phyloP scores from a whole-genome alignment of 2,797 vertebrate genomes.

The Podarcis siculus region DNA sequence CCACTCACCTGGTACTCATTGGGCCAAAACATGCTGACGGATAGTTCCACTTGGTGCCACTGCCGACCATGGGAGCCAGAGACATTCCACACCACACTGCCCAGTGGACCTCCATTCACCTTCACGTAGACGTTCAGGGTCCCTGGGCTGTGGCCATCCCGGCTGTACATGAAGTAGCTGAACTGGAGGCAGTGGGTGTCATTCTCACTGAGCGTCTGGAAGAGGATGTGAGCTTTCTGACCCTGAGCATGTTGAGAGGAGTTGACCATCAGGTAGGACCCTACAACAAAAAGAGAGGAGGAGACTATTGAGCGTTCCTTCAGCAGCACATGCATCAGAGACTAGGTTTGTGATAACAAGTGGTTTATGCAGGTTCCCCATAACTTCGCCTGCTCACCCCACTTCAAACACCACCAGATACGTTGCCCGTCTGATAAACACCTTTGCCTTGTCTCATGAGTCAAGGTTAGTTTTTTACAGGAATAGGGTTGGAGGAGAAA shows the following conservation, averaged over 20 bases:
- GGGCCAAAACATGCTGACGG: constrained; percentile 97
- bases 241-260: constrained; percentile 89
- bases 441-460: neutral
- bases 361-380: neutral
- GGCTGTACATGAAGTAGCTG: constrained; percentile 95
- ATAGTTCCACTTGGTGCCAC: constrained; percentile 95
- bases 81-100: constrained; percentile 89
- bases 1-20: constrained; percentile 92
- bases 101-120: constrained; percentile 89
- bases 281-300: constrained; percentile 62
- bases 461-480: too few relatives aligned
- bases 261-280: constrained; percentile 96
- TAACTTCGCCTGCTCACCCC: neutral
- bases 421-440: neutral
- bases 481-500: too few relatives aligned
- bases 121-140: constrained; percentile 87
- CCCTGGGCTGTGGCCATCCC: constrained; percentile 91
- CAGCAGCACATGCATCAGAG: neutral
- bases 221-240: constrained; percentile 87
- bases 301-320: neutral
- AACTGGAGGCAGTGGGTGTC: constrained; percentile 98
- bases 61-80: constrained; percentile 88
- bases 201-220: constrained; percentile 92
- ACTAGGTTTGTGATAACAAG: neutral
- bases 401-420: too few relatives aligned